Conservation (phyloP, 1,140 invertebrate species). For the Papilio machaon region DNA sequence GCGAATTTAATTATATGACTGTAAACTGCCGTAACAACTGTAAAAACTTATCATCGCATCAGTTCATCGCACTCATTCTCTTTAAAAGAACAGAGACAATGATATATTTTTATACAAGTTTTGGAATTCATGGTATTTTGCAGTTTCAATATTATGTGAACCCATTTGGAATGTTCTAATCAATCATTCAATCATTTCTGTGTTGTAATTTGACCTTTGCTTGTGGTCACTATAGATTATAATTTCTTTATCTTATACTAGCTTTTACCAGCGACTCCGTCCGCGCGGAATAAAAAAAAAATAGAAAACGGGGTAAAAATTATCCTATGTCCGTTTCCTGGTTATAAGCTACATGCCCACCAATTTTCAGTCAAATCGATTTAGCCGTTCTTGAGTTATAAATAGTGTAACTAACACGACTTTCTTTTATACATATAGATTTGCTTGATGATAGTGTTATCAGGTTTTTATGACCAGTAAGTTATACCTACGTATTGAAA, state of each 20-base stretch:
- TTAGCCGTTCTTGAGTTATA: no score
- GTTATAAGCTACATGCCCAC: no score
- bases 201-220: background rate
- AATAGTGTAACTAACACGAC: no score
- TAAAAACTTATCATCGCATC: no score
- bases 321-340: no score
- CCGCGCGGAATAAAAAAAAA: no score
- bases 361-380: no score
- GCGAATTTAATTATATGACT: background rate
- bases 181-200: no score
- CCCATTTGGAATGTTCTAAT: background rate
- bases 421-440: no score
- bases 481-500: background rate
- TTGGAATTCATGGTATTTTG: background rate
- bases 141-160: background rate
- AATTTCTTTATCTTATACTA: background rate
- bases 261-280: no score
- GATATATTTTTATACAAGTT: background rate
- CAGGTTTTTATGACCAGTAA: background rate
- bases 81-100: background rate
- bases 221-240: background rate
- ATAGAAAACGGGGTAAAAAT: no score
- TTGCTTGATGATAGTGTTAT: background rate
- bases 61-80: background rate
- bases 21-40: background rate